phyloP scores from a whole-genome alignment of 1,140 invertebrate genomes.

The Dendroctonus valens region DNA sequence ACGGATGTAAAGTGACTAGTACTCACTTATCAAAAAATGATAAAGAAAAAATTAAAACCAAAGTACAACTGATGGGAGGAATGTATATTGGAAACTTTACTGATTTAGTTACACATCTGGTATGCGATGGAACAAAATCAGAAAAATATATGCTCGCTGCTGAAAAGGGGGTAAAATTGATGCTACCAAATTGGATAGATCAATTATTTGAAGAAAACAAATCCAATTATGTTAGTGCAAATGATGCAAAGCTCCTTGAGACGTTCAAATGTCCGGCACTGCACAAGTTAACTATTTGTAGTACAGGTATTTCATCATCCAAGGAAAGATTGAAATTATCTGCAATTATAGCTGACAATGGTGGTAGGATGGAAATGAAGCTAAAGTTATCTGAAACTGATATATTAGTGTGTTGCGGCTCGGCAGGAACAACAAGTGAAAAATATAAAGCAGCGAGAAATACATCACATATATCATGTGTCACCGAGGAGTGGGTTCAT shows the following conservation, averaged over 20 bases:
- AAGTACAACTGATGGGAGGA: conserved; percentile 82
- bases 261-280: conserved; percentile 75
- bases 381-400: conserved; percentile 57
- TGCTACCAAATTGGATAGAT: conserved; percentile 76
- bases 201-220: conserved; percentile 74
- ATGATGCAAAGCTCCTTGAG: conserved; percentile 61
- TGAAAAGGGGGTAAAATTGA: conserved; percentile 68
- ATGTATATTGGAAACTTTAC: conserved; percentile 69
- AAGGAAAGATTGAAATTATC: conserved; percentile 69
- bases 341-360: conserved; percentile 69
- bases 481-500: conserved; percentile 70
- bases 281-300: conserved; percentile 73
- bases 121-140: conserved; percentile 71
- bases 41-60: conserved; percentile 68
- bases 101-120: conserved; percentile 75
- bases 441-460: conserved; percentile 76
- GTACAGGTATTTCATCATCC: conserved; percentile 66
- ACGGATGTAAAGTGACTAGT: conserved; percentile 68
- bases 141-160: conserved; percentile 76
- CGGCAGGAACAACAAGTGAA: conserved; percentile 59
- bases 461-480: conserved; percentile 73
- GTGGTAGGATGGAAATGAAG: conserved; percentile 60
- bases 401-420: conserved; percentile 52
- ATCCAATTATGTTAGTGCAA: conserved; percentile 60
- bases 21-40: conserved; percentile 64